Evolutionary conservation across 2,113 vertebrate species (phyloP), one percentile per base, ranked within the genome.

Genomic region (Semicossyphus pulcher): DNA sequence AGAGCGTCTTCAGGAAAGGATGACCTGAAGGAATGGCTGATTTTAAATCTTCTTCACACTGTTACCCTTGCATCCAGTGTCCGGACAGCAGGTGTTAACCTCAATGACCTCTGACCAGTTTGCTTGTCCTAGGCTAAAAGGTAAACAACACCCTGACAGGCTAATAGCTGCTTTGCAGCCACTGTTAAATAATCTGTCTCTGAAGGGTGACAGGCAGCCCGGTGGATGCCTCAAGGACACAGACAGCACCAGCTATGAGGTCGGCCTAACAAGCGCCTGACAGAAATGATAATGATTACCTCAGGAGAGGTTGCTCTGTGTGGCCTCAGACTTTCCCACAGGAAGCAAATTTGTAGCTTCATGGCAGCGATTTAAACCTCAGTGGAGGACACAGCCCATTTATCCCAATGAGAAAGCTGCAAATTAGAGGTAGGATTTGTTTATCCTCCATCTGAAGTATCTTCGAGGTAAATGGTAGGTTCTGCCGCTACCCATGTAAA

Each of bases 241-340:
- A 71, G 71, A 68, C 73, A 41, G 72, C 64, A 67, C 36, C 10
- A 47, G 54, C 57, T 25, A 72, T 62, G 73, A 77, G 81, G 79
- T 59, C 49, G 54, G 53, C 53, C 80, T 84, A 87, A 84, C 74
- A 72, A 87, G 77, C 20, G 26, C 76, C 82, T 77, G 88, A 86
- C 76, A 81, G 57, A 85, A 85, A 85, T 85, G 56, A 72, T 81
- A 86, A 86, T 80, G 81, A 86, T 80, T 73, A 81, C 62, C 66
- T 72, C 48, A 59, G 70, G 79, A 71, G 59, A 83, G 62, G 56
- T 44, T 72, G 57, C 32, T 25, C 52, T 8, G 45, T 32, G 52
- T 53, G 68, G 65, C 61, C 63, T 69, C 62, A 61, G 34, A 70
- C 57, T 86, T 72, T 56, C 48, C 76, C 76, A 76, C 49, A 78